Evolutionary conservation across 1,140 invertebrate genomes (phyloP).

Genomic region (Drosophila arawakana): DNA sequence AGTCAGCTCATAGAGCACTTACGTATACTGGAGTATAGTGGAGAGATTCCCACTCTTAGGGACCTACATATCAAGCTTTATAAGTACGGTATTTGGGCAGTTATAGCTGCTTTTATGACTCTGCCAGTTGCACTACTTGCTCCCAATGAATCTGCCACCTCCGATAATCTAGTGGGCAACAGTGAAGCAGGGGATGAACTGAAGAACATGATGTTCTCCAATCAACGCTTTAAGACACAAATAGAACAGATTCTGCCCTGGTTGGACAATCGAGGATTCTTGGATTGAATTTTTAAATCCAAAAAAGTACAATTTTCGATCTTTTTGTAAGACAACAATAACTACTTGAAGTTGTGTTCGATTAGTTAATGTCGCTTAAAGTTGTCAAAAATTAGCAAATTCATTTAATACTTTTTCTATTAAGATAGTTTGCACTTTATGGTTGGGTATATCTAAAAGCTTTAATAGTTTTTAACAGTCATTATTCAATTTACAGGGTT

Average conservation of each 20-base stretch:
- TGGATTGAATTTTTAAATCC: constrained; percentile 24
- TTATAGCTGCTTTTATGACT: constrained; percentile 37
- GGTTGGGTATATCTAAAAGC: no score
- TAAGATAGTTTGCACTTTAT: no score
- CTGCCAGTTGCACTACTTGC: constrained; percentile 62
- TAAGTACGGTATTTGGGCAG: constrained; percentile 23
- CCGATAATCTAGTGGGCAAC: not conserved
- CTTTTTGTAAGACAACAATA: no score
- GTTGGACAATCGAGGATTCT: constrained; percentile 60
- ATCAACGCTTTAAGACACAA: constrained; percentile 44
- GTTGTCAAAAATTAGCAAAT: no score
- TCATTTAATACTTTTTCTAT: no score
- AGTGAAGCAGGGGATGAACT: constrained; percentile 34
- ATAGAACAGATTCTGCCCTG: constrained; percentile 63
- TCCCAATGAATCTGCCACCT: constrained; percentile 20
- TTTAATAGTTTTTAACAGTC: no score
- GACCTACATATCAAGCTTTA: constrained; percentile 43
- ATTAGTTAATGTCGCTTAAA: no score
- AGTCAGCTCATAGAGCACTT: constrained; percentile 40
- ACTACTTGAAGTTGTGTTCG: no score
- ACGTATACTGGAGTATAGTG: constrained; percentile 41
- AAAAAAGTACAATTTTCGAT: no score
- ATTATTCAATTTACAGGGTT: no score
- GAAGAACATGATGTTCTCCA: constrained; percentile 52
- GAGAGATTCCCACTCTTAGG: constrained; percentile 33